Conservation (phyloP, 2,888 invertebrate genomes). For the Ectemnius cavifrons region DNA sequence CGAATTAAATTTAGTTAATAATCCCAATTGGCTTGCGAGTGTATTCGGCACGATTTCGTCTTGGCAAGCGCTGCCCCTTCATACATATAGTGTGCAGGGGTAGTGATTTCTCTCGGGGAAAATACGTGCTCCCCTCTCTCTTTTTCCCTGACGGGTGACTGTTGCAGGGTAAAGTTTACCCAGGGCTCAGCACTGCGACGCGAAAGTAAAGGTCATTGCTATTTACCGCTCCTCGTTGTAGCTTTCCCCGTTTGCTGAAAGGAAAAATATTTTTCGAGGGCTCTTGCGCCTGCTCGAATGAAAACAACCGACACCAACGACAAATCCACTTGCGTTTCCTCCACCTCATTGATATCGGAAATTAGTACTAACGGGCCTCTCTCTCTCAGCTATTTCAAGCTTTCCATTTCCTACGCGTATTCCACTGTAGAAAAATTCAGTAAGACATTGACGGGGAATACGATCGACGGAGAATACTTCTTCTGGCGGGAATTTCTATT, state of each 20-base stretch:
- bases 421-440: no score
- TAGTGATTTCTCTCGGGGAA: conserved; percentile 61
- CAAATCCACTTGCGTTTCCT: conserved; percentile 2
- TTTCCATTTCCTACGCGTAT: no score
- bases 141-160: conserved; percentile 40
- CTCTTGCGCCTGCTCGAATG: conserved; percentile 12
- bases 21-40: conserved; percentile 28
- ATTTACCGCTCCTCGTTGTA: conserved; percentile 53
- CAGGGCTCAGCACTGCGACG: conserved; percentile 45
- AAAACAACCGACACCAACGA: conserved; percentile 2
- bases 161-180: conserved; percentile 55
- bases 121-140: conserved; percentile 47
- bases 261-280: conserved; percentile 51
- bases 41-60: conserved; percentile 2
- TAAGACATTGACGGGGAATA: no score
- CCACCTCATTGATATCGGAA: conserved; percentile 4
- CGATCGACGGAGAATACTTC: no score
- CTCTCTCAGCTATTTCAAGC: no score
- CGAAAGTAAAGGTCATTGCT: conserved; percentile 62
- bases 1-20: conserved; percentile 25
- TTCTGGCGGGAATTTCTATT: no score
- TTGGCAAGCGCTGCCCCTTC: conserved; percentile 13
- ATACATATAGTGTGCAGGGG: neutral
- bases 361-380: conserved; percentile 1
- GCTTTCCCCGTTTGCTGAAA: conserved; percentile 16